These are phyloP conservation scores for Cyaniris semiargus DNA, from an alignment of 2,888 invertebrate species.

Conservation along the genomic window DNA sequence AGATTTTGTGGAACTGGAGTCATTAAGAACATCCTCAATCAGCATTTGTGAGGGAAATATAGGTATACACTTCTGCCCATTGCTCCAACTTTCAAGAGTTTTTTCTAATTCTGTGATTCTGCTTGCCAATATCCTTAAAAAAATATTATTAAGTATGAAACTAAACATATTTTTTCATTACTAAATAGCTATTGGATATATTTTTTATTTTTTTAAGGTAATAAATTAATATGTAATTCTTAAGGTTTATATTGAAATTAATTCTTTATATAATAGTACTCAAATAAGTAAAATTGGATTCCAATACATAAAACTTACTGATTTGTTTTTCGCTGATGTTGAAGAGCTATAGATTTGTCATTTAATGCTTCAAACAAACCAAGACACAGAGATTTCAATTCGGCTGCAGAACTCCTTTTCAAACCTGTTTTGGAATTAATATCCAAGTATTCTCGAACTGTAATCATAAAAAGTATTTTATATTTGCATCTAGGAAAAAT, in stretches of 20 bases:
- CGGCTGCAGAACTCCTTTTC: slow-evolving; percentile 82
- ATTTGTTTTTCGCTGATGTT: slow-evolving; percentile 93
- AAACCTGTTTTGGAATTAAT: slow-evolving; percentile 72
- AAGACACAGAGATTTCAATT: slow-evolving; percentile 88
- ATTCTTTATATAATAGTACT: too few relatives aligned
- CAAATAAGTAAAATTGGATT: too few relatives aligned
- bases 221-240: too few relatives aligned
- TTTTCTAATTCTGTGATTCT: slow-evolving; percentile 91
- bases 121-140: slow-evolving; percentile 86
- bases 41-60: slow-evolving; percentile 84
- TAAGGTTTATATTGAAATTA: too few relatives aligned
- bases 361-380: slow-evolving; percentile 91
- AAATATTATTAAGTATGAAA: neutral
- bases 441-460: slow-evolving; percentile 88
- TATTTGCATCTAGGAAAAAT: too few relatives aligned
- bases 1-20: slow-evolving; percentile 56
- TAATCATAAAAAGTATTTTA: slow-evolving; percentile 44
- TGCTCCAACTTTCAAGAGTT: slow-evolving; percentile 83
- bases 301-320: slow-evolving; percentile 75
- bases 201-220: too few relatives aligned
- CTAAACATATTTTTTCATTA: neutral
- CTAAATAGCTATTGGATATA: too few relatives aligned
- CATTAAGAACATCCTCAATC: slow-evolving; percentile 79
- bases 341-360: slow-evolving; percentile 91
- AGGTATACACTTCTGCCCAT: slow-evolving; percentile 72